Evolutionary conservation across 2,888 invertebrate species (phyloP).

Genomic region (Drosophila prolongata): DNA sequence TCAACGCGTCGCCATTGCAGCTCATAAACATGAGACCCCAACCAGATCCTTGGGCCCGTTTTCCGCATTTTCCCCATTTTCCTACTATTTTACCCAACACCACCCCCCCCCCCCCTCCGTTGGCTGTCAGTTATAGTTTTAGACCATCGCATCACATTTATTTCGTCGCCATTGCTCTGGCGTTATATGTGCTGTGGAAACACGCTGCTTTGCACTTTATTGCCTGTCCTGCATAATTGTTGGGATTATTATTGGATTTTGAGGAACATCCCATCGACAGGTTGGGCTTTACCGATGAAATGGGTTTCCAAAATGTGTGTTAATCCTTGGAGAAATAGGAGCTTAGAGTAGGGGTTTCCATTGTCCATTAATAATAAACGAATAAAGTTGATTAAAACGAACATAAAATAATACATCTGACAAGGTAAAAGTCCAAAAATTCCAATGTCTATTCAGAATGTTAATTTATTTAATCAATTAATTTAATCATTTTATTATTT

Average conservation of each 20-base stretch:
- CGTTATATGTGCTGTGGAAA: neutral
- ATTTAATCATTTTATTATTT: too few relatives aligned
- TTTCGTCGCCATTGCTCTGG: slow-evolving; percentile 15
- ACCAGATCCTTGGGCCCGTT: neutral
- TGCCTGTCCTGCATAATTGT: slow-evolving; percentile 53
- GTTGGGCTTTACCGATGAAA: neutral
- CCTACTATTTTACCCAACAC: neutral
- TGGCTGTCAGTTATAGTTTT: slow-evolving; percentile 59
- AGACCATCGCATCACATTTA: slow-evolving; percentile 55
- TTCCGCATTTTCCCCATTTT: neutral
- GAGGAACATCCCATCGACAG: slow-evolving; percentile 19
- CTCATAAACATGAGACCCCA: slow-evolving; percentile 55
- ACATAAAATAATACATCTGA: too few relatives aligned
- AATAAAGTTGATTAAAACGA: neutral
- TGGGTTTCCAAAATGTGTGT: slow-evolving; percentile 2
- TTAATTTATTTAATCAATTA: too few relatives aligned
- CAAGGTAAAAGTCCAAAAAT: too few relatives aligned
- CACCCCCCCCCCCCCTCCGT: neutral
- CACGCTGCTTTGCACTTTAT: slow-evolving; percentile 25
- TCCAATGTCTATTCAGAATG: too few relatives aligned
- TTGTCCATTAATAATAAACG: neutral
- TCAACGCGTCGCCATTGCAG: slow-evolving; percentile 69
- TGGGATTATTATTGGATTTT: slow-evolving; percentile 43
- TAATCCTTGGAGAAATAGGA: slow-evolving; percentile 3
- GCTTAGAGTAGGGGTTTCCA: neutral